These are phyloP conservation scores for Andrena hattorfiana DNA, from an alignment of 2,888 invertebrate species.

Conservation along the genomic window DNA sequence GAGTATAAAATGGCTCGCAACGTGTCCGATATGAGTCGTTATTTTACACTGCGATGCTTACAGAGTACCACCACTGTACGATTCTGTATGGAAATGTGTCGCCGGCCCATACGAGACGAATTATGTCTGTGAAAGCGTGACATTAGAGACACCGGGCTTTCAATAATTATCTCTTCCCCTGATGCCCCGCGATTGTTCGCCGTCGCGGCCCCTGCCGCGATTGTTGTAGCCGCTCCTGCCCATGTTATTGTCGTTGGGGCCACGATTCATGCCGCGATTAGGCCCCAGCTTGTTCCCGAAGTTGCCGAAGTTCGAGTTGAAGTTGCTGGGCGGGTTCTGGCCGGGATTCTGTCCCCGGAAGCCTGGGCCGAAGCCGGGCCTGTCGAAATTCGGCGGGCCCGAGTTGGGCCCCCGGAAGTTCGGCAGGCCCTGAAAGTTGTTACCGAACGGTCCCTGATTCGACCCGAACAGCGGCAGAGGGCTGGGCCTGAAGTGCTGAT, in stretches of 20 bases:
- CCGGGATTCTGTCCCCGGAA: slow-evolving; percentile 77
- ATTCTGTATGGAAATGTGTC: slow-evolving; percentile 14
- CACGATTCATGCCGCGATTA: slow-evolving; percentile 77
- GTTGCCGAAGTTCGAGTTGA: slow-evolving; percentile 72
- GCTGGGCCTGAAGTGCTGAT: slow-evolving; percentile 79
- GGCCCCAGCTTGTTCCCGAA: slow-evolving; percentile 77
- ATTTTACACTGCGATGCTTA: slow-evolving; percentile 51
- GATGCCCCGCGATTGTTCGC: slow-evolving; percentile 75
- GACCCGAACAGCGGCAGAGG: slow-evolving; percentile 78
- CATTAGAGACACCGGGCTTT: slow-evolving; percentile 33
- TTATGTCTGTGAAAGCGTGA: slow-evolving; percentile 29
- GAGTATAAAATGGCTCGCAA: slow-evolving; percentile 50
- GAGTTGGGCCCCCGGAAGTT: slow-evolving; percentile 80
- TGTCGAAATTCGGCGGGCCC: slow-evolving; percentile 79
- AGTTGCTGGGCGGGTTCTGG: slow-evolving; percentile 71
- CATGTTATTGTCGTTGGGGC: slow-evolving; percentile 73
- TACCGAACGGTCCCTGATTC: slow-evolving; percentile 76
- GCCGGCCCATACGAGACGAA: slow-evolving; percentile 16
- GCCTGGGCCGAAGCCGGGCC: slow-evolving; percentile 79
- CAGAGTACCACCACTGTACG: slow-evolving; percentile 48
- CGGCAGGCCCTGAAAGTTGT: slow-evolving; percentile 78
- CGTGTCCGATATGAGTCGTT: slow-evolving; percentile 39
- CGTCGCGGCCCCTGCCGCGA: slow-evolving; percentile 78
- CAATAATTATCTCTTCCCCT: slow-evolving; percentile 80
- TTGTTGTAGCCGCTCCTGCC: slow-evolving; percentile 75